A percentile compares a stretch with the other conserved stretches of the same genome.
These are phyloP conservation scores for Zaprionus camerounensis DNA, from an alignment of 1,140 invertebrate species.

Conservation along the genomic window DNA sequence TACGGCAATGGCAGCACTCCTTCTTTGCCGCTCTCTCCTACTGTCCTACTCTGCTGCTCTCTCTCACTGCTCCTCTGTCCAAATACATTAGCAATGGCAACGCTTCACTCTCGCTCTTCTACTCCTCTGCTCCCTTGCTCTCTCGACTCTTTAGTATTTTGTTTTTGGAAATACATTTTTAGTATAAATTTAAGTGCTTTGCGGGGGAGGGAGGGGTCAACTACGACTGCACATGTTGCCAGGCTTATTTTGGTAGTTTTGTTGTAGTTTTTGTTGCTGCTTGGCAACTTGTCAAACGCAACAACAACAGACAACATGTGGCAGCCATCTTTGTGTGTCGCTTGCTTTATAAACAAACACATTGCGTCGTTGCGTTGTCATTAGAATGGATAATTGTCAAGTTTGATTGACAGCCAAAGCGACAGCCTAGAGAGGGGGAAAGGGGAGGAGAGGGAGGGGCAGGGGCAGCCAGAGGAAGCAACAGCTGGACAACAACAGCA, in stretches of 20 bases:
- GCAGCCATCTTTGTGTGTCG: slow-evolving; percentile 64
- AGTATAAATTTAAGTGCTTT: slow-evolving; percentile 68
- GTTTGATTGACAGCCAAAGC: slow-evolving; percentile 60
- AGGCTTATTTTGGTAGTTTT: background rate
- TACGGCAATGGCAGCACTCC: slow-evolving; percentile 44
- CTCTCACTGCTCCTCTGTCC: slow-evolving; percentile 13
- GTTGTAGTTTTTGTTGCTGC: slow-evolving; percentile 38
- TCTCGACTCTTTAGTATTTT: slow-evolving; percentile 23
- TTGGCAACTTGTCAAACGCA: slow-evolving; percentile 63
- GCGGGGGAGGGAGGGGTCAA: background rate
- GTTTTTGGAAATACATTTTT: slow-evolving; percentile 59
- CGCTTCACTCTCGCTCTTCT: slow-evolving; percentile 31
- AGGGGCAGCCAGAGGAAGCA: background rate
- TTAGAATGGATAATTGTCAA: slow-evolving; percentile 80
- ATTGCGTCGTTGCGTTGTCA: slow-evolving; percentile 55
- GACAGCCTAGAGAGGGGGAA: slow-evolving; percentile 53
- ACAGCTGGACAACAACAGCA: slow-evolving; percentile 38
- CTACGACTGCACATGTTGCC: slow-evolving; percentile 4
- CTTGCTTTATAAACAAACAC: slow-evolving; percentile 51
- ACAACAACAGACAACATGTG: slow-evolving; percentile 59
- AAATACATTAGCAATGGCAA: slow-evolving; percentile 50
- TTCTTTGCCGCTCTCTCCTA: slow-evolving; percentile 13
- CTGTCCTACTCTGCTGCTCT: background rate
- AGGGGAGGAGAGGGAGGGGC: background rate
- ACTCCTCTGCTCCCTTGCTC: slow-evolving; percentile 16